Conservation (phyloP, 2,797 vertebrate genomes). For the Thripadectes ignobilis region DNA sequence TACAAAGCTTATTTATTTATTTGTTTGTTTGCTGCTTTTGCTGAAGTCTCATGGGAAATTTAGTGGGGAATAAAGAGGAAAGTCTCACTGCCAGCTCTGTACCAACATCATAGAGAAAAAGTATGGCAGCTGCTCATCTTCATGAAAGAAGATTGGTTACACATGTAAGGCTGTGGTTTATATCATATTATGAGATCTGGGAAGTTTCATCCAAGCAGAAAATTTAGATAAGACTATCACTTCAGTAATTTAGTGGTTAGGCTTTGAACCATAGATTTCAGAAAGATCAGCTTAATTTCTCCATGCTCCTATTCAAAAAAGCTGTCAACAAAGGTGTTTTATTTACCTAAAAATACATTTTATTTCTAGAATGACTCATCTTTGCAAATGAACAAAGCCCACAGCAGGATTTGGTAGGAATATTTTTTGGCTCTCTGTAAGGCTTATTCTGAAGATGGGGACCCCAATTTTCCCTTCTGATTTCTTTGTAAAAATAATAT, state of each 20-base stretch:
- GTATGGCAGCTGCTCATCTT: neutral
- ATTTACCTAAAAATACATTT: neutral
- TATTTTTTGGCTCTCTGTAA: neutral
- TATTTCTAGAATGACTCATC: neutral
- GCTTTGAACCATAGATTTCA: neutral
- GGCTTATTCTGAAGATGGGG: rapidly evolving
- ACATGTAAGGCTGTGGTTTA: rapidly evolving
- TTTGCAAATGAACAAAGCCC: neutral
- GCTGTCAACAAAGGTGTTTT: rapidly evolving
- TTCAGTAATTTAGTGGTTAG: neutral
- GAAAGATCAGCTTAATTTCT: neutral
- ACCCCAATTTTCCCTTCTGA: rapidly evolving
- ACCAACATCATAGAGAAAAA: neutral
- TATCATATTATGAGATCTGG: neutral
- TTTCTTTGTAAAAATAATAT: neutral
- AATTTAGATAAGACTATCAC: neutral
- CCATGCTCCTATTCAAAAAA: neutral
- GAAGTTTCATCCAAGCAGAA: neutral
- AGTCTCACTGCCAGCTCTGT: neutral
- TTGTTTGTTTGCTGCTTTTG: neutral
- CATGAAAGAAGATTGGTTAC: neutral
- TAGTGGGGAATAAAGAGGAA: neutral
- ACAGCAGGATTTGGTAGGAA: neutral
- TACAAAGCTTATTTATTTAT: neutral
- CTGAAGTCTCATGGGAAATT: neutral